Percentiles rank a stretch among this genome's conserved stretches.
Evolutionary conservation across 2,113 vertebrate genomes (phyloP).

Genomic region (Tichodroma muraria): DNA sequence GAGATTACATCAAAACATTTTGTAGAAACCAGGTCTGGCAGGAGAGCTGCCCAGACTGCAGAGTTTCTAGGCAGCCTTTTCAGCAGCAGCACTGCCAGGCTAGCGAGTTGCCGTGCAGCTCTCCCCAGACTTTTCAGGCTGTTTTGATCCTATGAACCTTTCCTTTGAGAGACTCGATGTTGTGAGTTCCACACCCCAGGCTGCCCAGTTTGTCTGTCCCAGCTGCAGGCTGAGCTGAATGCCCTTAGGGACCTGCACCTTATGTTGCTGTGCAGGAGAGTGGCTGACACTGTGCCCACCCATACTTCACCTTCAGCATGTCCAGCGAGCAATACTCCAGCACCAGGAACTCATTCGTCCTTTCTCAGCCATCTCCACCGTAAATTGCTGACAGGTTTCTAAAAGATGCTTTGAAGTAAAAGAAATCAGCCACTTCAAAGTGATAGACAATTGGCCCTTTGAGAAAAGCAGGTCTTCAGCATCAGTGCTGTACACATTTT

Average conservation of each 20-base stretch:
- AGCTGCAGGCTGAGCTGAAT: neutral
- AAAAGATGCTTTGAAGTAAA: neutral
- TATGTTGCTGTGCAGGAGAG: accelerated
- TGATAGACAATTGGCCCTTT: neutral
- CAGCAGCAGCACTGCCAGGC: neutral
- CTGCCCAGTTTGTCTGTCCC: neutral
- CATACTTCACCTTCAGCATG: accelerated
- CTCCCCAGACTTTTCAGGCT: neutral
- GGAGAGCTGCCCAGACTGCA: neutral
- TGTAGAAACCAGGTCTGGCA: neutral
- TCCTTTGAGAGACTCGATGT: neutral
- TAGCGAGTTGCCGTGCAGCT: neutral
- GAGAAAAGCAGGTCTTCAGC: neutral
- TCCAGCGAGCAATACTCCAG: neutral
- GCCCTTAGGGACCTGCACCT: neutral
- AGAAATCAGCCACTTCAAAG: neutral
- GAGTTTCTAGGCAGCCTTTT: neutral
- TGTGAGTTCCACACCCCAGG: neutral
- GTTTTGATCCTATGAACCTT: neutral
- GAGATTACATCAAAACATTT: neutral
- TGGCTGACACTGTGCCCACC: neutral
- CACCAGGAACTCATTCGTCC: neutral
- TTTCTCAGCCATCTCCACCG: neutral
- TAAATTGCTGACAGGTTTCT: neutral
- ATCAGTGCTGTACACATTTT: neutral